A percentile compares a stretch with the other conserved stretches of the same genome.
Conservation (phyloP, 1,140 invertebrate species). For the Papilio xuthus region DNA sequence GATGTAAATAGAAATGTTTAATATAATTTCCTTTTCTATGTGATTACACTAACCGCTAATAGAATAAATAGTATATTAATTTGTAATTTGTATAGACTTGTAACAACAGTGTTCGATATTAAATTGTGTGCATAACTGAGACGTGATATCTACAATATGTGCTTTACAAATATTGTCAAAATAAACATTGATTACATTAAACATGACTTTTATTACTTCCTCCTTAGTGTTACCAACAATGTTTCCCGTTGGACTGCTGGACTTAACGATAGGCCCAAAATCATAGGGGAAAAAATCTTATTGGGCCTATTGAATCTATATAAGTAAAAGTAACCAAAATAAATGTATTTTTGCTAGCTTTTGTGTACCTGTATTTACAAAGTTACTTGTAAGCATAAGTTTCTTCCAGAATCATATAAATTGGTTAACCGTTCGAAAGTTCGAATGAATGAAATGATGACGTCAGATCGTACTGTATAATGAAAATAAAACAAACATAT, state of each 20-base stretch:
- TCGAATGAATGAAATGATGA: too few species aligned
- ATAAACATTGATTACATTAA: slow-evolving; percentile 78
- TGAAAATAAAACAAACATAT: not conserved
- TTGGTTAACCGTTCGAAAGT: too few species aligned
- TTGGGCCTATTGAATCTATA: too few species aligned
- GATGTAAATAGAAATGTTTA: slow-evolving; percentile 80
- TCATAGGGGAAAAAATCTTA: too few species aligned
- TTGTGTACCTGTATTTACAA: too few species aligned
- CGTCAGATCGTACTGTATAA: too few species aligned
- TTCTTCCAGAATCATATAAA: too few species aligned
- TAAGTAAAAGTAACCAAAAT: too few species aligned
- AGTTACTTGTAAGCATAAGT: too few species aligned
- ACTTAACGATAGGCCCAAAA: too few species aligned
- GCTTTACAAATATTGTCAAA: slow-evolving; percentile 80
- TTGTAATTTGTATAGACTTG: slow-evolving; percentile 79
- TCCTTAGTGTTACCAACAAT: not conserved
- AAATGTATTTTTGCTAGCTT: too few species aligned
- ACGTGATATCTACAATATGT: slow-evolving; percentile 81
- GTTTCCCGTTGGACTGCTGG: too few species aligned
- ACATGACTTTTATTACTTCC: slow-evolving; percentile 43
- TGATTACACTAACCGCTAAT: slow-evolving; percentile 77
- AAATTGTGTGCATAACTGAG: slow-evolving; percentile 79
- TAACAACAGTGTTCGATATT: slow-evolving; percentile 76
- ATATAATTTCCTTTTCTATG: slow-evolving; percentile 80
- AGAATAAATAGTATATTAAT: slow-evolving; percentile 73